Evolutionary conservation across 2,797 vertebrate species (phyloP), one percentile per base, ranked within the genome.

Genomic region (Sebastes miniatus): DNA sequence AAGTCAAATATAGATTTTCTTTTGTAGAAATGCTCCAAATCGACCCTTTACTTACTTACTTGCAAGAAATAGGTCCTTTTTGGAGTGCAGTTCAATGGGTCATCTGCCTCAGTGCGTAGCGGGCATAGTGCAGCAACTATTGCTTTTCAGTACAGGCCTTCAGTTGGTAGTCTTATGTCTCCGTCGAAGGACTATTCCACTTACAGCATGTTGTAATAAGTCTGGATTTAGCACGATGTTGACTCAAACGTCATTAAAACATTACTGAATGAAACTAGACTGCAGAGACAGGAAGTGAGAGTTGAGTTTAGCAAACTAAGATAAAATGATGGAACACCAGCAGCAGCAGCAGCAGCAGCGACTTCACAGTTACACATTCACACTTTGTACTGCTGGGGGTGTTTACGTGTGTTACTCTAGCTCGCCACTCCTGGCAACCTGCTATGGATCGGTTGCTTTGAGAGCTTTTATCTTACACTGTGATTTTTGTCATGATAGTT

Each of bases 171-270:
- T 85, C 54, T n/a, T 62, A 3, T 8, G 39, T 11, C 32, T 2
- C 50, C 76, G 73, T 79, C 56, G 84, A 74, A 84, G 61, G 62
- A 20, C 69, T 77, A 71, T 77, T 79, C 70, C 34, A 81, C 64
- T 80, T 69, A 10, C 70, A 22, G 31, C 69, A 63, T 52, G 47
- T 72, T 83, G 62, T 80, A 83, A 79, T 63, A 34, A 63, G 68
- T 68, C 79, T 78, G 65, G 54, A 79, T 89, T 85, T 57, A 80
- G 68, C 32, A 25, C 52, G 71, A 16, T 5, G 10, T 29, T 66
- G 25, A 34, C 80, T 47, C 36, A 50, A 73, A 68, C 50, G 27
- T 65, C 12, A 57, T 67, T 63, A 20, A 76, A 76, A 59, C 39
- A 18, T 56, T 56, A 39, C 54, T 75, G 59, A 80, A 52, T 67